phyloP scores from a whole-genome alignment of 2,888 invertebrate genomes.

The Cantharis rustica region DNA sequence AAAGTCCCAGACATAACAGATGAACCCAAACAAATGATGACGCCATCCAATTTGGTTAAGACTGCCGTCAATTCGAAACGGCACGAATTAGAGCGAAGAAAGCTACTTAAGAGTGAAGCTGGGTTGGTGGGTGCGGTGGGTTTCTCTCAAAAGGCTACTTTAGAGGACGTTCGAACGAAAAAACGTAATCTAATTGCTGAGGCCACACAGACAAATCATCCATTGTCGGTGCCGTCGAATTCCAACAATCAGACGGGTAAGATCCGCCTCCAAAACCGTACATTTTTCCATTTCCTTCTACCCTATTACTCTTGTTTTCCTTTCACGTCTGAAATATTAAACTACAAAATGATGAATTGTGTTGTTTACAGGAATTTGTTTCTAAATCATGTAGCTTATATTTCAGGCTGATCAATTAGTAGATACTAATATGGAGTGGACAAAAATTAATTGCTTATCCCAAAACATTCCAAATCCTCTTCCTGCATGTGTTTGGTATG shows the following conservation, averaged over 20 bases:
- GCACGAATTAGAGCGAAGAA: constrained; percentile 61
- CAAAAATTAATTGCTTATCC: not conserved
- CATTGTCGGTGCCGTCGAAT: constrained; percentile 54
- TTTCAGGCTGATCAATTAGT: constrained; percentile 11
- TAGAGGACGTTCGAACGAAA: constrained; percentile 53
- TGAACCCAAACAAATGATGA: constrained; percentile 51
- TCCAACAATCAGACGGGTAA: constrained; percentile 66
- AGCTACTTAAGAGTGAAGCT: constrained; percentile 56
- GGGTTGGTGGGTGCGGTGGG: constrained; percentile 49
- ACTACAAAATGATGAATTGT: constrained; percentile 7
- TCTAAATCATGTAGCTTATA: constrained; percentile 6
- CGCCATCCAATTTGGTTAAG: constrained; percentile 67
- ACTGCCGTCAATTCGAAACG: constrained; percentile 68
- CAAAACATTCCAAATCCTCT: constrained; percentile 4
- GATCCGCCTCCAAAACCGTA: constrained; percentile 50
- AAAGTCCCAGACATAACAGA: constrained; percentile 44
- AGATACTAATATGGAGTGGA: constrained; percentile 1
- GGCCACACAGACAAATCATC: constrained; percentile 57
- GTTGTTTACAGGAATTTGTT: not conserved
- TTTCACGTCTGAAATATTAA: constrained; percentile 23
- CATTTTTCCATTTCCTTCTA: constrained; percentile 28
- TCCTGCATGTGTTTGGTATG: constrained; percentile 35
- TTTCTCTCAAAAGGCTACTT: constrained; percentile 42
- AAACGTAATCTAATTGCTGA: constrained; percentile 57
- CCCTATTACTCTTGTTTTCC: constrained; percentile 9